These are phyloP conservation scores for Pyrgilauda ruficollis DNA, from an alignment of 2,113 vertebrate species.

Conservation along the genomic window DNA sequence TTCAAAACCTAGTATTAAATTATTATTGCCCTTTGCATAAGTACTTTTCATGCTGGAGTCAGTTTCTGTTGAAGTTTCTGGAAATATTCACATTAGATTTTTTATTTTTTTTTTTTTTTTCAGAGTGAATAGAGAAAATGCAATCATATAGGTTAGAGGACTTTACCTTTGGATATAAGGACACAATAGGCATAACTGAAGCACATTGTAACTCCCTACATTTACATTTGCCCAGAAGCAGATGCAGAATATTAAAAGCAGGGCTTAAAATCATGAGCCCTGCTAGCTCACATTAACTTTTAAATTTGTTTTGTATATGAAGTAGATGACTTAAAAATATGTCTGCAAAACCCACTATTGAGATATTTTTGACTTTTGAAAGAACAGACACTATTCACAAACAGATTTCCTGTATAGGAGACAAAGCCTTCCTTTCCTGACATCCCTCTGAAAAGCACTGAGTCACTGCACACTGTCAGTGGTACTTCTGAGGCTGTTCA, in stretches of 20 bases:
- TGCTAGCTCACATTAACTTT: not conserved
- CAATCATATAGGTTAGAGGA: not conserved
- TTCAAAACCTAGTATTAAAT: not conserved
- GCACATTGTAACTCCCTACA: not conserved
- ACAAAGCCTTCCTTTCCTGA: not conserved
- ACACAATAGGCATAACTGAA: not conserved
- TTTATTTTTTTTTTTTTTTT: accelerated
- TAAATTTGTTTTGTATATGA: not conserved
- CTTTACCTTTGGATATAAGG: not conserved
- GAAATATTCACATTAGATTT: not conserved
- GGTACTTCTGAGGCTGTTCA: not conserved
- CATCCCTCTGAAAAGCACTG: not conserved
- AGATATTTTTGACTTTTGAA: not conserved
- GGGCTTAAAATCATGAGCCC: not conserved
- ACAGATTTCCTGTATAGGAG: not conserved
- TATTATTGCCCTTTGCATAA: not conserved
- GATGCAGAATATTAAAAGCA: not conserved
- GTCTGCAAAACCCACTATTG: not conserved
- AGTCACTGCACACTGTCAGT: not conserved
- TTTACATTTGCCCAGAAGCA: not conserved
- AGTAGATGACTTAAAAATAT: not conserved
- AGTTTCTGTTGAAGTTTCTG: not conserved
- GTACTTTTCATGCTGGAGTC: not conserved
- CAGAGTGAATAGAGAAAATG: too few species aligned
- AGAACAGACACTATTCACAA: not conserved